Conservation (phyloP, 2,888 invertebrate genomes). For the Ischnus inquisitorius region DNA sequence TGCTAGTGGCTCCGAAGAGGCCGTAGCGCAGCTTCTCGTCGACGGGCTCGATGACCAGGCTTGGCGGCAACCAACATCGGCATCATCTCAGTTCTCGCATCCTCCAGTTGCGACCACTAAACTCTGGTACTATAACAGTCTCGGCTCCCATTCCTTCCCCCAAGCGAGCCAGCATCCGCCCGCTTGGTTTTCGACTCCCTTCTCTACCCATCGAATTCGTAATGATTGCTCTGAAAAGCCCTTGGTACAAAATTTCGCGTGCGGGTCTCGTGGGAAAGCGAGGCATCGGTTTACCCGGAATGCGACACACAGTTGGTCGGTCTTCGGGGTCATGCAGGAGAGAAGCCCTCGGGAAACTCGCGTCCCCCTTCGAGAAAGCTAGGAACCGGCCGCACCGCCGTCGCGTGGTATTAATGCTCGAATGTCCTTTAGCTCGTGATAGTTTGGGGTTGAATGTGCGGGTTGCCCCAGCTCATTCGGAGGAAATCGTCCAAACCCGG, state of each 20-base stretch:
- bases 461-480: slow-evolving; percentile 15
- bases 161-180: not conserved
- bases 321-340: not conserved
- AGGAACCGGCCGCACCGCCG: slow-evolving; percentile 14
- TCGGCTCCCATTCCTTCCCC: not conserved
- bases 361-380: slow-evolving; percentile 36
- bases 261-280: not conserved
- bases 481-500: slow-evolving; percentile 27
- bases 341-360: slow-evolving; percentile 31
- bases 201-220: slow-evolving; percentile 75
- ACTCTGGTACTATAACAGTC: slow-evolving; percentile 15
- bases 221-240: slow-evolving; percentile 78
- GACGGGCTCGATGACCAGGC: slow-evolving; percentile 37
- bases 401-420: slow-evolving; percentile 15
- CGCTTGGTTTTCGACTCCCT: slow-evolving; percentile 15
- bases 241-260: slow-evolving; percentile 77
- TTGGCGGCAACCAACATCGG: slow-evolving; percentile 31
- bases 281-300: not conserved
- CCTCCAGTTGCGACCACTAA: slow-evolving; percentile 54
- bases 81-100: slow-evolving; percentile 39
- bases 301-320: not conserved
- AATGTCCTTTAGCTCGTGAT: slow-evolving; percentile 24
- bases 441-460: slow-evolving; percentile 19
- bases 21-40: slow-evolving; percentile 24
- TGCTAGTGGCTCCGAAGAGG: slow-evolving; percentile 20